phyloP scores from a whole-genome alignment of 2,888 invertebrate species.

The Timema podura region DNA sequence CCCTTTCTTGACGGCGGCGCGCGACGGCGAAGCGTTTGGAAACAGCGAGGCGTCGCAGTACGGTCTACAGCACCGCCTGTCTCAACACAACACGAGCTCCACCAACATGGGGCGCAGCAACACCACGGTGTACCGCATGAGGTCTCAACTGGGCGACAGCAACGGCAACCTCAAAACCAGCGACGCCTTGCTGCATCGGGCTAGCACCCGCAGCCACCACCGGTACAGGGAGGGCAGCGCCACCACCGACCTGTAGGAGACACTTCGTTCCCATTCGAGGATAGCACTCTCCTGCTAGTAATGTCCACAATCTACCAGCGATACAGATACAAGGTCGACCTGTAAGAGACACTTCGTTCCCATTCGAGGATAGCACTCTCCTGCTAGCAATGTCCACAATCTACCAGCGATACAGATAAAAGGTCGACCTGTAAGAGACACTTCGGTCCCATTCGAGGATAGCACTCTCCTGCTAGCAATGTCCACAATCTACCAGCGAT shows the following conservation, averaged over 20 bases:
- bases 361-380: too few relatives aligned
- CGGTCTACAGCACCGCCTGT: conserved; percentile 20
- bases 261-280: not conserved
- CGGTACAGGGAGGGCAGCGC: conserved; percentile 11
- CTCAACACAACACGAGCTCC: conserved; percentile 24
- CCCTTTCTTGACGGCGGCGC: conserved; percentile 8
- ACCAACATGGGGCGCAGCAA: conserved; percentile 20
- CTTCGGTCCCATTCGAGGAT: too few relatives aligned
- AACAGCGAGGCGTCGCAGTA: conserved; percentile 19
- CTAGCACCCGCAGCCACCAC: conserved; percentile 22
- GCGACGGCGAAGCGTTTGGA: conserved; percentile 22
- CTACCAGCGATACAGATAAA: not conserved
- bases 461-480: too few relatives aligned
- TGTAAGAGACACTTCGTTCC: not conserved
- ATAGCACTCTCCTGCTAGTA: too few relatives aligned
- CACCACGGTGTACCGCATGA: conserved; percentile 23
- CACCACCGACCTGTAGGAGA: conserved; percentile 19
- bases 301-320: too few relatives aligned
- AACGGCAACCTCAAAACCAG: conserved; percentile 19
- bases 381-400: too few relatives aligned
- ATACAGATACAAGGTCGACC: conserved; percentile 12
- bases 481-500: too few relatives aligned
- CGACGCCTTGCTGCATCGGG: conserved; percentile 15
- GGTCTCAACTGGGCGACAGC: conserved; percentile 14
- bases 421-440: conserved; percentile 17